These are phyloP conservation scores for Lucifuga dentata DNA, from an alignment of 2,113 vertebrate genomes.

Conservation along the genomic window DNA sequence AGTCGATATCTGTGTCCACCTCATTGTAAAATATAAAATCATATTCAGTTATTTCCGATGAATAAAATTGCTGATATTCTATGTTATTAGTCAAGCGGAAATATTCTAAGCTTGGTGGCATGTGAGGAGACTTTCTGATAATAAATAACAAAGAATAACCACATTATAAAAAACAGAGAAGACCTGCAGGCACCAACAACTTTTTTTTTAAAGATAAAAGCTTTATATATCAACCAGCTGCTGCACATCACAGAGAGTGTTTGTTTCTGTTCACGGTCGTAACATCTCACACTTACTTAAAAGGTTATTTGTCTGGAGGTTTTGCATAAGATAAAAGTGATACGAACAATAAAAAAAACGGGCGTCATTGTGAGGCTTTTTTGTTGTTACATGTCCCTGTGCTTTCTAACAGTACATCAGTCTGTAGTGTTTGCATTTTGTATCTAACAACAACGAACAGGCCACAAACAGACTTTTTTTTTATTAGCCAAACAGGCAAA, in stretches of 20 bases:
- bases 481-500: constrained; percentile 7
- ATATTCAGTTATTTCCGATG: too few species aligned
- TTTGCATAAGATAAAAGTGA: constrained; percentile 44
- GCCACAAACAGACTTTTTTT: neutral
- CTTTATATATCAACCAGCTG: neutral
- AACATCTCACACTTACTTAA: constrained; percentile 20
- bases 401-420: neutral
- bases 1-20: too few species aligned
- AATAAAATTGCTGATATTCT: too few species aligned
- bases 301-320: neutral
- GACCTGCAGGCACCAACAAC: too few species aligned
- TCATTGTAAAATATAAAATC: too few species aligned
- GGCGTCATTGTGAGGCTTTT: neutral
- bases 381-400: neutral
- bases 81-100: too few species aligned
- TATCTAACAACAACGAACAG: neutral
- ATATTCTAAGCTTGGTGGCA: too few species aligned
- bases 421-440: constrained; percentile 14
- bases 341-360: neutral
- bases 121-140: too few species aligned
- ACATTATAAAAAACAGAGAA: too few species aligned
- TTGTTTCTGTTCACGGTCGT: neutral
- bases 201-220: constrained; percentile 5
- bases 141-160: too few species aligned
- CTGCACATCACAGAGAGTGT: neutral